A percentile compares a stretch with the other conserved stretches of the same genome.
Evolutionary conservation across 2,797 vertebrate species (phyloP).

Genomic region (Sebastes melanostomus): DNA sequence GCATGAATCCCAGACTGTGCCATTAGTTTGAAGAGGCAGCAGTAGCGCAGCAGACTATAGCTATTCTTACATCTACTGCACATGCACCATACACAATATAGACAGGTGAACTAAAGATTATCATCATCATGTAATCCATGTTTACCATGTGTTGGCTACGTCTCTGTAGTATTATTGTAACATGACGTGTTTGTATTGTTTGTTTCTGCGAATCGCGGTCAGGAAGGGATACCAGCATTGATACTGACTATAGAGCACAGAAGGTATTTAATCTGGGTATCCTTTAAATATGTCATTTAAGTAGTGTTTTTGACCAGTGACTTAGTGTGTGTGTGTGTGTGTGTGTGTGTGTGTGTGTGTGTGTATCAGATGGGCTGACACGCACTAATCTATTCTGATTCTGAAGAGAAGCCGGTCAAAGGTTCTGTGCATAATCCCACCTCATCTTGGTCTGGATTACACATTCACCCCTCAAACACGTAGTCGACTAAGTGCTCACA

Average conservation of each 20-base stretch:
- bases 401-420: constrained; percentile 73
- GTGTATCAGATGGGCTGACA: constrained; percentile 36
- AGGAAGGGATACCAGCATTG: constrained; percentile 5
- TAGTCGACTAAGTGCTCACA: constrained; percentile 23
- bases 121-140: constrained; percentile 31
- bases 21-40: not conserved
- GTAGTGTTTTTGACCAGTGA: constrained; percentile 48
- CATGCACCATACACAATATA: not conserved
- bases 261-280: constrained; percentile 49
- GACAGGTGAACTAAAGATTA: constrained; percentile 39
- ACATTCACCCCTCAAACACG: constrained; percentile 33
- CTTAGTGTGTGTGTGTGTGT: constrained; percentile 5
- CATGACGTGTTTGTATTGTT: constrained; percentile 28
- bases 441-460: constrained; percentile 72
- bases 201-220: constrained; percentile 33
- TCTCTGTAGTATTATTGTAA: constrained; percentile 17
- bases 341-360: constrained; percentile 19
- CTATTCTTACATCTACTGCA: not conserved
- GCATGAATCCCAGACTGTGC: not conserved
- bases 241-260: constrained; percentile 20
- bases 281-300: constrained; percentile 50
- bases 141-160: constrained; percentile 31
- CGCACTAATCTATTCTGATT: constrained; percentile 76
- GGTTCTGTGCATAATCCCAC: constrained; percentile 74
- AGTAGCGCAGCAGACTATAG: constrained; percentile 3